A percentile compares a stretch with the other conserved stretches of the same genome.
phyloP scores from a whole-genome alignment of 1,140 invertebrate genomes.

The Diorhabda elongata region DNA sequence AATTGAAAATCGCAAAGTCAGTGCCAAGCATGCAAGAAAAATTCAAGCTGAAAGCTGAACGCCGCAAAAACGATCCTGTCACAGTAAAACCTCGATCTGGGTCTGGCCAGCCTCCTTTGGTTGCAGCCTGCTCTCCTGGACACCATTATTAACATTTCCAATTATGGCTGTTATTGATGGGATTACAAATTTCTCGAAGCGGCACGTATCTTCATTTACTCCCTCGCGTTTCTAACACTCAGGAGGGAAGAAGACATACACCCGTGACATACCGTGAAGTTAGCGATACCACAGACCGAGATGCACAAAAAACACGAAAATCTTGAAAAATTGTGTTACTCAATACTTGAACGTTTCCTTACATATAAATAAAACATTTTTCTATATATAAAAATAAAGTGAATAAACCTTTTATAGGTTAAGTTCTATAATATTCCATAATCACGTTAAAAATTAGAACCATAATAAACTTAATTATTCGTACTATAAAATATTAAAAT shows the following conservation, averaged over 20 bases:
- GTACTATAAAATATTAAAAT: too few relatives aligned
- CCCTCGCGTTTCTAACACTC: constrained; percentile 19
- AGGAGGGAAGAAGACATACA: constrained; percentile 25
- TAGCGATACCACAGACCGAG: constrained; percentile 29
- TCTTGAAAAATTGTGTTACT: constrained; percentile 7
- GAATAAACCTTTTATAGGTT: too few relatives aligned
- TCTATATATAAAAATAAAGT: too few relatives aligned
- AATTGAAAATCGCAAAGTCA: background rate
- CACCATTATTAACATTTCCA: too few relatives aligned
- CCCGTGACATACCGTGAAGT: too few relatives aligned
- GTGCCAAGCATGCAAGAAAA: constrained; percentile 11
- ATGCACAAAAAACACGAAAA: constrained; percentile 31
- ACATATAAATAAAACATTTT: too few relatives aligned
- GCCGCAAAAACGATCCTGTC: constrained; percentile 5
- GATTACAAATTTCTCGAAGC: constrained; percentile 4
- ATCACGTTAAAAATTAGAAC: too few relatives aligned
- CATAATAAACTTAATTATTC: too few relatives aligned
- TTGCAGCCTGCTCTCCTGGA: too few relatives aligned
- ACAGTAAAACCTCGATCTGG: constrained; percentile 16
- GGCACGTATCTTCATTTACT: background rate
- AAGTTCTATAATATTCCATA: too few relatives aligned
- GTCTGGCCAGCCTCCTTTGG: constrained; percentile 14
- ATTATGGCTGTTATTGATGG: constrained; percentile 4
- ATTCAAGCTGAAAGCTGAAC: constrained; percentile 12
- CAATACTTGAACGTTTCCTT: too few relatives aligned